Conservation (phyloP, 2,113 vertebrate genomes). For the Setophaga coronata region DNA sequence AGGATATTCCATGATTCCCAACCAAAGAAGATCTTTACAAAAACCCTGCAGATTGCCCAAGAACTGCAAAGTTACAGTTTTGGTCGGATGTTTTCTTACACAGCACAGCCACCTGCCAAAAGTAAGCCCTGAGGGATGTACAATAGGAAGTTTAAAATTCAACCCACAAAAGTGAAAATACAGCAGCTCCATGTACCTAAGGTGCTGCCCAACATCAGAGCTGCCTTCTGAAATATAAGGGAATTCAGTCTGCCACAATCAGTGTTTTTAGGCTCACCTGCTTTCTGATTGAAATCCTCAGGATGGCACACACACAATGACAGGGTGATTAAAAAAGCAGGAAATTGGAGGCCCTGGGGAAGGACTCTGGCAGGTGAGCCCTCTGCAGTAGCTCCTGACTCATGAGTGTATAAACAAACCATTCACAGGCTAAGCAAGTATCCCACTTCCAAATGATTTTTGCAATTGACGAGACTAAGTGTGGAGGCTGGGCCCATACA, state of each 20-base stretch:
- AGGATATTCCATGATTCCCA: background rate
- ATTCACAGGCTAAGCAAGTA: background rate
- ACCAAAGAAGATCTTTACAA: background rate
- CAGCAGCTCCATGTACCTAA: background rate
- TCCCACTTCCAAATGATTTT: background rate
- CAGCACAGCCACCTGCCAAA: background rate
- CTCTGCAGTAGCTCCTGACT: background rate
- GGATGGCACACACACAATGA: background rate
- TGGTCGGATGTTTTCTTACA: background rate
- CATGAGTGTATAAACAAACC: background rate
- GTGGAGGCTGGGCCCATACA: background rate
- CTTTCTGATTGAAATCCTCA: background rate
- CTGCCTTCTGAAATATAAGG: background rate
- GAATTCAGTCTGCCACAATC: background rate
- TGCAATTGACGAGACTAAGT: background rate
- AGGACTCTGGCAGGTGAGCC: background rate
- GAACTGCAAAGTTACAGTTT: background rate
- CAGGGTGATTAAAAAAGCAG: background rate
- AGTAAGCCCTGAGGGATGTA: background rate
- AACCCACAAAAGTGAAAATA: background rate
- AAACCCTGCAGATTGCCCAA: background rate
- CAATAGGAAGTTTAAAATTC: background rate
- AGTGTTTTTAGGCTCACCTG: background rate
- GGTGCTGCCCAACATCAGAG: background rate
- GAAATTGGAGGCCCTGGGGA: background rate